Evolutionary conservation across 2,797 vertebrate genomes (phyloP).

Genomic region (Muraenolepis orangiensis): DNA sequence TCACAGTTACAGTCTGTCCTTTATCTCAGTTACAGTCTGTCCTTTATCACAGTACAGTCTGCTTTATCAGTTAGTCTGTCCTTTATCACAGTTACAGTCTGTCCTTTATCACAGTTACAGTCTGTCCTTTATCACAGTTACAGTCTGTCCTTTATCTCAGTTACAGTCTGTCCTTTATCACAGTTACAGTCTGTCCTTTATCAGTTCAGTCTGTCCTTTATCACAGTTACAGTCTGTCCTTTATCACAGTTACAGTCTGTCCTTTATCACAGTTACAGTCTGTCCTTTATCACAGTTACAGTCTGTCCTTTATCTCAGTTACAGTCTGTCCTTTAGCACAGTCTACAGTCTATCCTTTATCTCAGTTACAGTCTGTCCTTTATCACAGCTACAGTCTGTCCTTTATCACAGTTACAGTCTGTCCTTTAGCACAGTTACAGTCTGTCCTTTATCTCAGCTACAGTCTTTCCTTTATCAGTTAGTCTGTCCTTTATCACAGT

Average conservation of each 20-base stretch:
- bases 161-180: too few relatives aligned
- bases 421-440: not conserved
- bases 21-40: not conserved
- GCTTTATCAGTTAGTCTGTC: too few relatives aligned
- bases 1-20: not conserved
- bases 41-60: too few relatives aligned
- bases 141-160: not conserved
- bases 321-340: not conserved
- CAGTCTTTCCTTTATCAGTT: not conserved
- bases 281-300: not conserved
- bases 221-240: not conserved
- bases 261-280: not conserved
- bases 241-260: too few relatives aligned
- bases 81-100: not conserved
- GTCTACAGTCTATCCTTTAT: conserved; percentile 5
- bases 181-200: not conserved
- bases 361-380: not conserved
- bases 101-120: not conserved
- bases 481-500: not conserved
- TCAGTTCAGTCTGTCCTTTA: not conserved
- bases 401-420: not conserved
- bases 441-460: too few relatives aligned
- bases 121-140: not conserved
- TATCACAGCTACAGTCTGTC: too few relatives aligned
- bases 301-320: too few relatives aligned